Conservation (phyloP, 1,140 invertebrate genomes). For the Leptopilina clavipes region DNA sequence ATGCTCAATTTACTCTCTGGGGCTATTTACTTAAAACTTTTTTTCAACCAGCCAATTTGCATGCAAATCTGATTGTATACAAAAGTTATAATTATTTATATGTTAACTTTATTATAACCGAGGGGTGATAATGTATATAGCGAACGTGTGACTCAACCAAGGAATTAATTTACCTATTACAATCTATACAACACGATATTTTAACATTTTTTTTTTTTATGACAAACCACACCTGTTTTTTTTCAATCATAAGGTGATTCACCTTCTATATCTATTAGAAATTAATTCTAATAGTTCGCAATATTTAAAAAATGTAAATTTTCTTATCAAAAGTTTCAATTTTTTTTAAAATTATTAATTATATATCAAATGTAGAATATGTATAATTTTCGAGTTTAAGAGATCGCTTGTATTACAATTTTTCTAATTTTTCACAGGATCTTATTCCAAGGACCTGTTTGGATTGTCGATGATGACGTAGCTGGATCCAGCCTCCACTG, state of each 20-base stretch:
- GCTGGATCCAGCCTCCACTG: conserved; percentile 15
- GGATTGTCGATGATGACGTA: conserved; percentile 49
- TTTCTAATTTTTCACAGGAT: conserved; percentile 28
- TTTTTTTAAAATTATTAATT: too few species aligned
- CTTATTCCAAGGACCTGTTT: background rate
- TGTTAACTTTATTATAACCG: background rate
- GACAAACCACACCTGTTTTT: background rate
- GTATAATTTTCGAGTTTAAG: background rate
- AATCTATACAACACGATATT: background rate
- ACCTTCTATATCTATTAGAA: background rate
- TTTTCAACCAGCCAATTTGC: conserved; percentile 14
- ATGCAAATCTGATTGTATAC: background rate
- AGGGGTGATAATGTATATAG: background rate
- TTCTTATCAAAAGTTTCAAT: background rate
- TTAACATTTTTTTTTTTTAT: background rate
- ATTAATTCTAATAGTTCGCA: background rate
- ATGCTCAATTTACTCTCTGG: conserved; percentile 4
- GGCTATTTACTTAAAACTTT: conserved; percentile 3
- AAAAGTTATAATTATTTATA: background rate
- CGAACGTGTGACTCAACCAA: background rate
- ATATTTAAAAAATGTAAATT: background rate
- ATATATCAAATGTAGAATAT: too few species aligned
- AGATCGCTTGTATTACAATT: background rate
- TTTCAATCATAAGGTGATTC: background rate
- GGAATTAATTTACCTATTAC: conserved; percentile 18